Conservation (phyloP, 2,113 vertebrate genomes). For the Phoxinus phoxinus region DNA sequence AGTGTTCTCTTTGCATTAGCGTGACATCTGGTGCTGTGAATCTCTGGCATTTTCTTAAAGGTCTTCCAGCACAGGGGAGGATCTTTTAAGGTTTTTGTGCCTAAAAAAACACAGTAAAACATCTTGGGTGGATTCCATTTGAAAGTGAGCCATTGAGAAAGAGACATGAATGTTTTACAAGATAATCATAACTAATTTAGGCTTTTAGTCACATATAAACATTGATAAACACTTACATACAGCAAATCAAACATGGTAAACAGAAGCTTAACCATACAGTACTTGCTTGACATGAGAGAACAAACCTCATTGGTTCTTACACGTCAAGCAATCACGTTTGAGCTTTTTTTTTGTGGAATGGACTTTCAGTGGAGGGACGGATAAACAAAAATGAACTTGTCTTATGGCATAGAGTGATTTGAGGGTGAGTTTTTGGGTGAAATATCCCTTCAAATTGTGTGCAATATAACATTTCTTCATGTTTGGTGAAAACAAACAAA, state of each 20-base stretch:
- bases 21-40: slow-evolving; percentile 52
- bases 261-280: not conserved
- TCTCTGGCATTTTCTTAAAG: slow-evolving; percentile 75
- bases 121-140: not conserved
- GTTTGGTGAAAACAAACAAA: not conserved
- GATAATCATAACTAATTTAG: not conserved
- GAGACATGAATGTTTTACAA: not conserved
- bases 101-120: not conserved
- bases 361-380: not conserved
- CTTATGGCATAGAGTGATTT: not conserved
- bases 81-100: not conserved
- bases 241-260: not conserved
- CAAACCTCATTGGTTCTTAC: too few relatives aligned
- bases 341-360: not conserved
- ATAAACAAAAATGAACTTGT: not conserved
- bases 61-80: slow-evolving; percentile 64
- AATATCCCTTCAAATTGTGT: not conserved
- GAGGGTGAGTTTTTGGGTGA: not conserved
- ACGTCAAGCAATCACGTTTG: too few relatives aligned
- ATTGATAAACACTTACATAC: not conserved
- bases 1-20: slow-evolving; percentile 67
- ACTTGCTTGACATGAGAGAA: too few relatives aligned
- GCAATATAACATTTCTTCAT: not conserved
- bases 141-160: not conserved
- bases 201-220: not conserved